These are phyloP conservation scores for Ylistrum balloti DNA, from an alignment of 1,140 invertebrate species.

Conservation along the genomic window DNA sequence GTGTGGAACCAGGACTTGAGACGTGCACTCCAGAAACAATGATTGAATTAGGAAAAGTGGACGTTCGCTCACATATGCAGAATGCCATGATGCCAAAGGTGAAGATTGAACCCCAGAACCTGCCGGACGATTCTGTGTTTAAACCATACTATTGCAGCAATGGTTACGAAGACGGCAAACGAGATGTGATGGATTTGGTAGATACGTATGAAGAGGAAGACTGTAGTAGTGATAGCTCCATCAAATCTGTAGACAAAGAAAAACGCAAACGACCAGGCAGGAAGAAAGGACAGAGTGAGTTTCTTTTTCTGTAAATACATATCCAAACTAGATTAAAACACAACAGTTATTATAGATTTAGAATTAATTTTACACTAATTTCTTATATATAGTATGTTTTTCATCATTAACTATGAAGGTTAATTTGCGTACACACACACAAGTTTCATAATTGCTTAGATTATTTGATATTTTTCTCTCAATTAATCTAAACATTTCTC, in stretches of 20 bases:
- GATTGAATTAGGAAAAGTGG: background rate
- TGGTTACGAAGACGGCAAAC: background rate
- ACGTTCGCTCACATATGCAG: background rate
- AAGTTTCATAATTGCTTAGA: too few relatives aligned
- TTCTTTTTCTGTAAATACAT: background rate
- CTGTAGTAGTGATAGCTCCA: background rate
- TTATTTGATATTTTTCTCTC: too few relatives aligned
- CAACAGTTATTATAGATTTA: too few relatives aligned
- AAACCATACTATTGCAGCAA: background rate
- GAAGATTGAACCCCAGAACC: slow-evolving; percentile 12
- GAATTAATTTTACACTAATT: too few relatives aligned
- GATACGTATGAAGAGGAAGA: background rate
- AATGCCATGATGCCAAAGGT: background rate
- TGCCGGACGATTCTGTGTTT: background rate
- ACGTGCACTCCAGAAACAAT: background rate
- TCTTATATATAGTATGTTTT: background rate
- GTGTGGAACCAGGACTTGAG: slow-evolving; percentile 18
- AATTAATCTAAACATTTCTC: too few relatives aligned
- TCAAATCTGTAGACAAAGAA: slow-evolving; percentile 28
- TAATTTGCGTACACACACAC: too few relatives aligned
- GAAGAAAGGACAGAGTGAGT: background rate
- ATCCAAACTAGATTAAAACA: too few relatives aligned
- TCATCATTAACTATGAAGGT: too few relatives aligned
- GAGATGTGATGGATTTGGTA: background rate
- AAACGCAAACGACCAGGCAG: background rate